These are phyloP conservation scores for Rhopalosiphum nymphaeae DNA, from an alignment of 2,888 invertebrate species.

Conservation along the genomic window DNA sequence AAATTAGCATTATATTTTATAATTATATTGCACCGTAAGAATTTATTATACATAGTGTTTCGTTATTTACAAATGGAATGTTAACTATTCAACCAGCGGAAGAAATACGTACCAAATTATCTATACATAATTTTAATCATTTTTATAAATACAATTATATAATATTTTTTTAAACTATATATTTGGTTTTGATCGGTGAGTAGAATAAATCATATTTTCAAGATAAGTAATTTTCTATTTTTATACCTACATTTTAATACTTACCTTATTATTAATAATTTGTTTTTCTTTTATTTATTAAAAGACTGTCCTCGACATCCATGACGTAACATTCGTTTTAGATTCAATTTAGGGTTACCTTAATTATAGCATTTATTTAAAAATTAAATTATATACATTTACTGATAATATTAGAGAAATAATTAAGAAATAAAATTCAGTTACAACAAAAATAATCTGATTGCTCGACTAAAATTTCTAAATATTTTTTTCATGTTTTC, in stretches of 20 bases:
- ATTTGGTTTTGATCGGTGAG: not conserved
- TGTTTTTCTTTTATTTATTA: not conserved
- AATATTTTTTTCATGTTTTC: not conserved
- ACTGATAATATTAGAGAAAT: not conserved
- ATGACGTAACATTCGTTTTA: too few relatives aligned
- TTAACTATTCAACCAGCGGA: not conserved
- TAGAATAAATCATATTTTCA: not conserved
- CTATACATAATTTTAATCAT: not conserved
- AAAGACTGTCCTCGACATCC: not conserved
- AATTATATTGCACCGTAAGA: not conserved
- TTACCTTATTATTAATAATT: not conserved
- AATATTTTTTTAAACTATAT: not conserved
- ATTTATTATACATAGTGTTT: not conserved
- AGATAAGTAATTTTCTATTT: not conserved
- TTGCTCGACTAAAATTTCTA: too few relatives aligned
- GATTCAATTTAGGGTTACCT: not conserved
- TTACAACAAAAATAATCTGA: not conserved
- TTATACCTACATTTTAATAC: not conserved
- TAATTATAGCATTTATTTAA: not conserved
- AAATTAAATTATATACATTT: not conserved
- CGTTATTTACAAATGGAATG: not conserved
- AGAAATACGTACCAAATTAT: not conserved
- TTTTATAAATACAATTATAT: not conserved
- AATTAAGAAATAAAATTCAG: not conserved
- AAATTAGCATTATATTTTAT: too few relatives aligned